A percentile compares a stretch with the other conserved stretches of the same genome.
These are phyloP conservation scores for Prionailurus bengalensis DNA, from an alignment of 2,113 vertebrate species.

Conservation along the genomic window DNA sequence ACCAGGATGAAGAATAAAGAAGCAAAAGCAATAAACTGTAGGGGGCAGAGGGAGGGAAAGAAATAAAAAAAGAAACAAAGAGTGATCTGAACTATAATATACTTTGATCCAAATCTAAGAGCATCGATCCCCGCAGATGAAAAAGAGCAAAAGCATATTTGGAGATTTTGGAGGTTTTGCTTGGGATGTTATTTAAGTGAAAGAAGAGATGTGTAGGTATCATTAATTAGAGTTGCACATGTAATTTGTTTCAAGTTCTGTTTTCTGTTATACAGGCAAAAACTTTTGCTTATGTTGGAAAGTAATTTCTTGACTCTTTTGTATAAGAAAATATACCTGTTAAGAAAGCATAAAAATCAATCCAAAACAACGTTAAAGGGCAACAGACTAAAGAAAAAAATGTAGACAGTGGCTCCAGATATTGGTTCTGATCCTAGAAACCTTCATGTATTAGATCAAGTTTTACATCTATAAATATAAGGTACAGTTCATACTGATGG, in stretches of 20 bases:
- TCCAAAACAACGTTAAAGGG: not conserved
- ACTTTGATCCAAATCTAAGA: constrained; percentile 24
- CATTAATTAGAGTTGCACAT: not conserved
- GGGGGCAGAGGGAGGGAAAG: constrained; percentile 69
- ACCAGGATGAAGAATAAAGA: constrained; percentile 99
- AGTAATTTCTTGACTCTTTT: not conserved
- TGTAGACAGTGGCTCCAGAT: not conserved
- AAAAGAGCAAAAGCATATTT: not conserved
- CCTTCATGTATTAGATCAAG: not conserved
- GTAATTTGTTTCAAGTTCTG: not conserved
- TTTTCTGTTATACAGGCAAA: not conserved
- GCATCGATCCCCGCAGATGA: not conserved
- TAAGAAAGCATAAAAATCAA: constrained; percentile 31
- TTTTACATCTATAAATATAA: not conserved
- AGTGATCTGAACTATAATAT: constrained; percentile 57
- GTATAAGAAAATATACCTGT: constrained; percentile 12
- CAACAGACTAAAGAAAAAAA: not conserved
- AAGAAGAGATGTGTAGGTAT: not conserved
- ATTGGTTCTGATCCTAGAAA: not conserved
- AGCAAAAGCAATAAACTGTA: constrained; percentile 97
- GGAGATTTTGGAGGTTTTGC: not conserved
- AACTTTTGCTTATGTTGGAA: not conserved
- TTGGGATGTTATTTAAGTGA: not conserved
- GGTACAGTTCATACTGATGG: not conserved
- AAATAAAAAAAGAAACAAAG: constrained; percentile 71